phyloP scores from a whole-genome alignment of 2,113 vertebrate species.

The Hiodon tergisus region DNA sequence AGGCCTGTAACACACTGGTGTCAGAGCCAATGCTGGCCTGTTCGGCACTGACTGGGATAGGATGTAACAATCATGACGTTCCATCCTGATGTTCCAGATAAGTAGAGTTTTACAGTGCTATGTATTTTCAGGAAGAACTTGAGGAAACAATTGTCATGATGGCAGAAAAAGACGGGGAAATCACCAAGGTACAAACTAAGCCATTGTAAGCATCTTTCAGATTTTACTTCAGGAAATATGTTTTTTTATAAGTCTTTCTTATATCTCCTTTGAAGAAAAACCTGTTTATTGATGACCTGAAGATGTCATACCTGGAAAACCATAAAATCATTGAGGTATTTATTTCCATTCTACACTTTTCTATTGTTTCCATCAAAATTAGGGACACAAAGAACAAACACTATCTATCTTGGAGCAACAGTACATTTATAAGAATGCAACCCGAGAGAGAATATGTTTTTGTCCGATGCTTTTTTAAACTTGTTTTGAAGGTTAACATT shows the following conservation, averaged over 20 bases:
- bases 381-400: no score
- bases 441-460: no score
- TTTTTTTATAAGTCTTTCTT: not conserved
- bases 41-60: no score
- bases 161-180: slow-evolving; percentile 55
- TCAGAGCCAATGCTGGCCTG: no score
- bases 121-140: slow-evolving; percentile 52
- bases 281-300: slow-evolving; percentile 57
- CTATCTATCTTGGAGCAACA: no score
- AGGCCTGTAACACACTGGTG: no score
- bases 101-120: no score
- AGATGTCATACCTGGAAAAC: slow-evolving; percentile 55
- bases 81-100: no score
- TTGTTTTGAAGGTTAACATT: no score
- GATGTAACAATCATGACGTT: not conserved
- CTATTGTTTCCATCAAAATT: no score
- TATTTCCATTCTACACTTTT: not conserved
- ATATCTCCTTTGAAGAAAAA: slow-evolving; percentile 48
- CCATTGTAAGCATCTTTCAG: not conserved
- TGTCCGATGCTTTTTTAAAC: no score
- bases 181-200: slow-evolving; percentile 49
- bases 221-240: not conserved
- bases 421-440: no score
- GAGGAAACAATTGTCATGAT: slow-evolving; percentile 50
- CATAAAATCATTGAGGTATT: slow-evolving; percentile 60